phyloP scores from a whole-genome alignment of 1,140 invertebrate species.

The Neotoxoptera formosana region DNA sequence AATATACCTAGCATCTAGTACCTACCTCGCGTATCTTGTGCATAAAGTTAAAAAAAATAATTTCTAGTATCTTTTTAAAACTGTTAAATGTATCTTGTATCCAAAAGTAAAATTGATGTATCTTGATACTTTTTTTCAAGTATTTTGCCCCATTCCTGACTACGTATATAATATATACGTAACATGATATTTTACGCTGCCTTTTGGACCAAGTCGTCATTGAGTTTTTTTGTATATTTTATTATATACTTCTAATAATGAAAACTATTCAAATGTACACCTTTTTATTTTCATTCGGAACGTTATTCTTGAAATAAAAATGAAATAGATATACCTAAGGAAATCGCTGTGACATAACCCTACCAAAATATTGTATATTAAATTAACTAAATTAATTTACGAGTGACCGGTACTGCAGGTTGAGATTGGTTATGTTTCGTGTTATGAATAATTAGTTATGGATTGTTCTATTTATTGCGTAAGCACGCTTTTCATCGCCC shows the following conservation, averaged over 20 bases:
- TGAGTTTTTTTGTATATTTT: neutral
- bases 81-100: neutral
- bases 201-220: neutral
- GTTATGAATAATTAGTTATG: neutral
- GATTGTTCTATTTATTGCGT: neutral
- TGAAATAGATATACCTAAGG: neutral
- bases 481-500: neutral
- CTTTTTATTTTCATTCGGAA: neutral
- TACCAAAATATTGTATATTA: neutral
- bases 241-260: neutral
- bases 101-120: neutral
- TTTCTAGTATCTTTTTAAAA: no score
- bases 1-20: no score
- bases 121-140: neutral
- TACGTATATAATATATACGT: neutral
- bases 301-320: neutral
- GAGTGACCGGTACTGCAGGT: neutral
- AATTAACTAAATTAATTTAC: constrained; percentile 19
- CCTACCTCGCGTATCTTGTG: no score
- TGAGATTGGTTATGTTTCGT: neutral
- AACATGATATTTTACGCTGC: neutral
- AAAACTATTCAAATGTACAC: neutral
- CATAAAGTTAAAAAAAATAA: no score
- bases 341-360: neutral
- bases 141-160: no score